A percentile compares a stretch with the other conserved stretches of the same genome.
These are phyloP conservation scores for Aporrectodea caliginosa DNA, from an alignment of 1,140 invertebrate species.

Conservation along the genomic window DNA sequence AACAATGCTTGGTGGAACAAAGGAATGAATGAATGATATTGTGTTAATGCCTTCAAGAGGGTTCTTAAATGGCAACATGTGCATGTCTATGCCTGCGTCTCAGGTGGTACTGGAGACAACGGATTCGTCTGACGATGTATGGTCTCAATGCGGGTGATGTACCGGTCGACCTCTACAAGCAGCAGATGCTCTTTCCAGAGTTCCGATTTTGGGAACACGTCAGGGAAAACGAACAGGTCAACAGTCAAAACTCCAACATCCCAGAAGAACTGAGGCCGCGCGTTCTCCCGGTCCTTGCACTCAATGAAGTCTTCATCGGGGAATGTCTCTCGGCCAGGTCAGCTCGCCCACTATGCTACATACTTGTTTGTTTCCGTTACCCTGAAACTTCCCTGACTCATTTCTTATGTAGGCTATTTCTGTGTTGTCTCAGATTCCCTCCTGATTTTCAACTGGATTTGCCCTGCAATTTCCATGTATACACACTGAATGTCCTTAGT, in stretches of 20 bases:
- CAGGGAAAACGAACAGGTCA: conserved; percentile 52
- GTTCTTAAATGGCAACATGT: background rate
- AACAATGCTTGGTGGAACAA: no score
- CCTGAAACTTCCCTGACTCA: no score
- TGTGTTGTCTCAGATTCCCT: no score
- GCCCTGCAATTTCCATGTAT: no score
- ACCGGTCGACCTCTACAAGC: conserved; percentile 67
- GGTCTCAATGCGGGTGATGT: conserved; percentile 62
- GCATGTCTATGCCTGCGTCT: conserved; percentile 7
- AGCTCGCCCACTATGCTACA: no score
- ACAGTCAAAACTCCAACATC: background rate
- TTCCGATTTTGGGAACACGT: conserved; percentile 60
- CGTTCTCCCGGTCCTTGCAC: conserved; percentile 68
- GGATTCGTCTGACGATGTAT: conserved; percentile 80
- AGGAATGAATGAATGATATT: no score
- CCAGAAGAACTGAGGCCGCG: conserved; percentile 35
- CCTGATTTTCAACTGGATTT: no score
- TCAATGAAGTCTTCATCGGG: conserved; percentile 93
- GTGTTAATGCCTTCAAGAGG: no score
- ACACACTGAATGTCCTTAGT: no score
- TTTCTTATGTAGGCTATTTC: no score
- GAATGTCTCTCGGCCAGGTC: conserved; percentile 82
- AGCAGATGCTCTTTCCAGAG: conserved; percentile 60
- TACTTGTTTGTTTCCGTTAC: no score
- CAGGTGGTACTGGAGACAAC: conserved; percentile 75